These are phyloP conservation scores for Corythornis cristatus DNA, from an alignment of 2,113 vertebrate species.

Conservation along the genomic window DNA sequence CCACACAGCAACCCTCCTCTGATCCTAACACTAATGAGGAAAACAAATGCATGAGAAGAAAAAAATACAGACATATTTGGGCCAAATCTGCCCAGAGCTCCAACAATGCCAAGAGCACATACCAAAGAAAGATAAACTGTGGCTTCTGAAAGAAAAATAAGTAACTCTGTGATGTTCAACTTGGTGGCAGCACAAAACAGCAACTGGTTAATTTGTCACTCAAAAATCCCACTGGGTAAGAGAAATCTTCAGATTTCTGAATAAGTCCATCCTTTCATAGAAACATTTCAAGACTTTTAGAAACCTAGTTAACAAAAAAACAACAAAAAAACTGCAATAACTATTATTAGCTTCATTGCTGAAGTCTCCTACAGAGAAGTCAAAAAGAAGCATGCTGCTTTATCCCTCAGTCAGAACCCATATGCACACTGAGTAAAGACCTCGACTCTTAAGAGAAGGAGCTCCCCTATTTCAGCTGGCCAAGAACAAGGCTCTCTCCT, in stretches of 20 bases:
- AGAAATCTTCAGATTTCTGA: neutral
- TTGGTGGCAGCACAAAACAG: neutral
- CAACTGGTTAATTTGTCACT: neutral
- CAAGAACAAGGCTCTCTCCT: neutral
- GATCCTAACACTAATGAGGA: neutral
- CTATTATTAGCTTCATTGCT: neutral
- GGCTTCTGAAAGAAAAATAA: neutral
- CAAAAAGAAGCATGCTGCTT: neutral
- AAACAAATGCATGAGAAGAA: neutral
- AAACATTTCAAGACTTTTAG: neutral
- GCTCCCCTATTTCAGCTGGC: neutral
- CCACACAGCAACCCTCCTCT: neutral
- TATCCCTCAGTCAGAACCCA: neutral
- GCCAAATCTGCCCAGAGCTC: slow-evolving; percentile 1
- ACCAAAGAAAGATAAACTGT: neutral
- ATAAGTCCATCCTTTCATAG: neutral
- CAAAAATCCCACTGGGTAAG: neutral
- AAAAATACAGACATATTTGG: neutral
- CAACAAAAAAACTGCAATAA: neutral
- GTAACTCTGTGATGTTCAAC: neutral
- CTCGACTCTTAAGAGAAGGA: neutral
- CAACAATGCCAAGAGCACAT: neutral
- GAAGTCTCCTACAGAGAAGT: neutral
- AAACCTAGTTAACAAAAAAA: neutral
- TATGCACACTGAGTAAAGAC: too few species aligned